Conservation (phyloP, 1,140 invertebrate genomes). For the Diachasmimorpha longicaudata region DNA sequence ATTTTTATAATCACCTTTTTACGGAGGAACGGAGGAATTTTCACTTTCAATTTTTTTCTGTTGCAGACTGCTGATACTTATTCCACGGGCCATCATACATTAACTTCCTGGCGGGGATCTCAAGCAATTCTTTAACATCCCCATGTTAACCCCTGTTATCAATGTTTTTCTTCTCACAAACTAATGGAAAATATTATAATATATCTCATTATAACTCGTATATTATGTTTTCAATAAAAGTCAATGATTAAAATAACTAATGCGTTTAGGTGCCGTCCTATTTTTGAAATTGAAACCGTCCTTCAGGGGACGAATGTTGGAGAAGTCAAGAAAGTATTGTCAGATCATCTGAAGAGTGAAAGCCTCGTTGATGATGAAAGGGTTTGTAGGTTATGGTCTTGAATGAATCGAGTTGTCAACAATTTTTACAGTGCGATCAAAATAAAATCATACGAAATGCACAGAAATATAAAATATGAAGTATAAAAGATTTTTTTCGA, state of each 20-base stretch:
- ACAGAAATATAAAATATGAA: no score
- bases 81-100: conserved; percentile 61
- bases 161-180: conserved; percentile 46
- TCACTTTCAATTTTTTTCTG: conserved; percentile 25
- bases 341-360: no score
- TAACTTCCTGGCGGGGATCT: conserved; percentile 62
- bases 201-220: conserved; percentile 54
- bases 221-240: conserved; percentile 49
- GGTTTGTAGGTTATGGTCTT: no score
- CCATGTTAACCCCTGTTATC: conserved; percentile 39
- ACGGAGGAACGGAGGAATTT: no score
- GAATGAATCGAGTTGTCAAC: no score
- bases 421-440: no score
- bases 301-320: no score
- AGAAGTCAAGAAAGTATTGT: not conserved
- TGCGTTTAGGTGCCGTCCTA: not conserved
- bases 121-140: conserved; percentile 59
- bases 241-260: not conserved
- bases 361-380: no score
- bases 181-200: conserved; percentile 53
- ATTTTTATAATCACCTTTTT: conserved; percentile 14
- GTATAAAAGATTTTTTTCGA: no score
- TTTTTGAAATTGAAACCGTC: no score
- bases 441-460: no score
- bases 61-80: conserved; percentile 57